These are phyloP conservation scores for Plumapathes pennacea DNA, from an alignment of 92 coral and sea anemone species.

Conservation along the genomic window DNA sequence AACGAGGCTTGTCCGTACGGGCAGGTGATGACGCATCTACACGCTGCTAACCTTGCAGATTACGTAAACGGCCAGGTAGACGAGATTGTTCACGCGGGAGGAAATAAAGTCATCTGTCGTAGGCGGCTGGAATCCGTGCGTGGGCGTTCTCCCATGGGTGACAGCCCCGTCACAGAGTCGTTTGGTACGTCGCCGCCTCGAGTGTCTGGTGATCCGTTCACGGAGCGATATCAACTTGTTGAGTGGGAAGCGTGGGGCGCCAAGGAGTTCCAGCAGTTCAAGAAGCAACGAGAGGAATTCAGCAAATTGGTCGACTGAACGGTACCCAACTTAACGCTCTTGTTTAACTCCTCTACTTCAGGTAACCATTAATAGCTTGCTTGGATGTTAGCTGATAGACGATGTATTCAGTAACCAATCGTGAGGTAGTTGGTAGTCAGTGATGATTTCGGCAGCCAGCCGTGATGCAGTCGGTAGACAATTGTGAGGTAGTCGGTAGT, in stretches of 20 bases:
- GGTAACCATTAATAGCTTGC: too few species aligned
- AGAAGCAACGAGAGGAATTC: slow-evolving; percentile 52
- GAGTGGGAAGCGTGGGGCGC: slow-evolving; percentile 91
- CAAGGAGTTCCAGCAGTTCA: slow-evolving; percentile 55
- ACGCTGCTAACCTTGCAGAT: slow-evolving; percentile 56
- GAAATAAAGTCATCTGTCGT: slow-evolving; percentile 74
- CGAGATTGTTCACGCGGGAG: slow-evolving; percentile 70
- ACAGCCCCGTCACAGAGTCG: not conserved
- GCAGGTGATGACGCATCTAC: slow-evolving; percentile 72
- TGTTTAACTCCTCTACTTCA: too few species aligned
- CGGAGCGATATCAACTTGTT: slow-evolving; percentile 77
- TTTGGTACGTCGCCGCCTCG: slow-evolving; percentile 18
- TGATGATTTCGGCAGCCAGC: too few species aligned
- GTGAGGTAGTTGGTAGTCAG: too few species aligned
- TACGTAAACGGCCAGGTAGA: slow-evolving; percentile 70
- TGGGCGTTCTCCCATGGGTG: slow-evolving; percentile 15
- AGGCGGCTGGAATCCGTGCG: slow-evolving; percentile 75
- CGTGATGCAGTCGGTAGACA: too few species aligned
- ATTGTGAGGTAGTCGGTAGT: too few species aligned
- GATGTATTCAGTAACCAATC: too few species aligned
- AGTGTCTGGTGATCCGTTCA: slow-evolving; percentile 45
- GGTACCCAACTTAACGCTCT: too few species aligned
- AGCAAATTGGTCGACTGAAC: slow-evolving; percentile 40
- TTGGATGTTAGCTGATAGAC: too few species aligned
- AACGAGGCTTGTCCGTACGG: slow-evolving; percentile 47